A percentile compares a stretch with the other conserved stretches of the same genome.
These are phyloP conservation scores for Calyptomena viridis DNA, from an alignment of 2,113 vertebrate genomes.

Conservation along the genomic window DNA sequence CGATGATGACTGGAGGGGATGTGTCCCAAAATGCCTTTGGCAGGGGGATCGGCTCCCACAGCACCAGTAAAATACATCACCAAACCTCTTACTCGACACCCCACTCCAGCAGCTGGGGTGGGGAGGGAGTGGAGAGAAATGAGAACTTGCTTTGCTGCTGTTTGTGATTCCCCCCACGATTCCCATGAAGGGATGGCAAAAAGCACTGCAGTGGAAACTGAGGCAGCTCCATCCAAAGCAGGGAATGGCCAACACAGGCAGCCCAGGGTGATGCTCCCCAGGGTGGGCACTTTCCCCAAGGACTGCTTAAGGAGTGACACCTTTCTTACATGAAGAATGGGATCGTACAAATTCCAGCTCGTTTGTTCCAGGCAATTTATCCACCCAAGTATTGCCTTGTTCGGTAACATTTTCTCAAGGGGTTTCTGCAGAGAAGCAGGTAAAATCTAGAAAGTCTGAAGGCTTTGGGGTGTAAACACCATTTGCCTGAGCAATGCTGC, in stretches of 20 bases:
- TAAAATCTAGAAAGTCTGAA: slow-evolving; percentile 54
- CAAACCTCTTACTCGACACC: not conserved
- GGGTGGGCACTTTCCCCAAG: not conserved
- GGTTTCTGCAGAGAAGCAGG: slow-evolving; percentile 51
- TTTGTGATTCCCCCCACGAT: not conserved
- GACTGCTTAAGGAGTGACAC: not conserved
- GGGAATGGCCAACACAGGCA: not conserved
- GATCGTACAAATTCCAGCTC: slow-evolving; percentile 3
- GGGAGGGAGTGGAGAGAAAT: not conserved
- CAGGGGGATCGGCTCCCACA: not conserved
- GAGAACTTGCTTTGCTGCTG: not conserved
- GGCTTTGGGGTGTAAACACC: slow-evolving; percentile 44
- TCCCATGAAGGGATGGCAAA: not conserved
- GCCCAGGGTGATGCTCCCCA: not conserved
- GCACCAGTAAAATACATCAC: not conserved
- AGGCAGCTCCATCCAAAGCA: not conserved
- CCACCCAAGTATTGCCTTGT: slow-evolving; percentile 41
- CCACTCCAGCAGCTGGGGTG: not conserved
- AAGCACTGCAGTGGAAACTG: not conserved
- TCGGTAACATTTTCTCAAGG: slow-evolving; percentile 44
- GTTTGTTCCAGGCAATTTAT: slow-evolving; percentile 62
- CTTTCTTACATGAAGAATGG: slow-evolving; percentile 16
- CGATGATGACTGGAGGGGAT: not conserved
- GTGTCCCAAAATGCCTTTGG: not conserved
- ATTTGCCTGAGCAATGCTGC: slow-evolving; percentile 56